Conservation (phyloP, 2,888 invertebrate genomes). For the Minunthozetes semirufus region DNA sequence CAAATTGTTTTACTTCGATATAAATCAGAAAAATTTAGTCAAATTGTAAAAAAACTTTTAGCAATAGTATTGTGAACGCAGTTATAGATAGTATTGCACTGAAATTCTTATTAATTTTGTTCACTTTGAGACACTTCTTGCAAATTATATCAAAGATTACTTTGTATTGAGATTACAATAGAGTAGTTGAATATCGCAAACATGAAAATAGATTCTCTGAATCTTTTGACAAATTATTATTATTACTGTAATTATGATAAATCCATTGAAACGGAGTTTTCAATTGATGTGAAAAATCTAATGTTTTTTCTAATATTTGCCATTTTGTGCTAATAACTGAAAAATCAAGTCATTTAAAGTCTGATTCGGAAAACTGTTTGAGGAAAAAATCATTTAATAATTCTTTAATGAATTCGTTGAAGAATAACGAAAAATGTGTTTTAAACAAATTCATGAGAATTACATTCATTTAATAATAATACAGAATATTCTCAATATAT, state of each 20-base stretch:
- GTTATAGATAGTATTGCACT: constrained; percentile 2
- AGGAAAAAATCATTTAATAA: neutral
- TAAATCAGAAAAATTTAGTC: neutral
- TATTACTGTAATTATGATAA: neutral
- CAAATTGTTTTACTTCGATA: neutral
- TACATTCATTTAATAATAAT: neutral
- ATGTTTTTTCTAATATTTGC: neutral
- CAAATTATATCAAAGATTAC: neutral
- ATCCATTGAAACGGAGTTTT: neutral
- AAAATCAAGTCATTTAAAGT: neutral
- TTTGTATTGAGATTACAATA: neutral
- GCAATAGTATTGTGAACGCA: constrained; percentile 19
- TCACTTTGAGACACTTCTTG: neutral
- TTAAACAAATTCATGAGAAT: neutral
- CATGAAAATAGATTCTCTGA: neutral
- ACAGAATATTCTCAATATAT: neutral
- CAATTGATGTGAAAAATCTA: neutral
- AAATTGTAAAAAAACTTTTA: neutral
- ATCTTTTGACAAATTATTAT: neutral
- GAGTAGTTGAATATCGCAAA: neutral
- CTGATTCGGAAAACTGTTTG: too few relatives aligned
- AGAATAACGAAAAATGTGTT: neutral
- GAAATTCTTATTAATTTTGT: neutral
- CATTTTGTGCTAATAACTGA: neutral
- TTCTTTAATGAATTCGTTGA: neutral